A percentile compares a stretch with the other conserved stretches of the same genome.
Conservation (phyloP, 2,888 invertebrate species). For the Drosophila hawaiiensis region DNA sequence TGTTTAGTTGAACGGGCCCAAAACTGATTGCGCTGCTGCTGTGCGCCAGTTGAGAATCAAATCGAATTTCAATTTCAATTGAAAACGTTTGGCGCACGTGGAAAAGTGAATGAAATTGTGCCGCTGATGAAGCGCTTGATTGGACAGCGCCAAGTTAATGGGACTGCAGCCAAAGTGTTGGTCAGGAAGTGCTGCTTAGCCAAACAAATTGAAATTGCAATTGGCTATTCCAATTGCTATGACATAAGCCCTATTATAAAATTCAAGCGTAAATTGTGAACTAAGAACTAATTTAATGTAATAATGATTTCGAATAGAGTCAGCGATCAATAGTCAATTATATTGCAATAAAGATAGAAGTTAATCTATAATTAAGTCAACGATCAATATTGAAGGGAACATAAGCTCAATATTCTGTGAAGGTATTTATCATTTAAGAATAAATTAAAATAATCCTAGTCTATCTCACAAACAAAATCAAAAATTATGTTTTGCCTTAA, state of each 20-base stretch:
- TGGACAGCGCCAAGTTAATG: constrained; percentile 48
- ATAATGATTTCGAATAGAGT: background rate
- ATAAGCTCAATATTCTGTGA: background rate
- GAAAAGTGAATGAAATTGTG: constrained; percentile 33
- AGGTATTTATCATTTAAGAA: background rate
- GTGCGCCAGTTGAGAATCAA: constrained; percentile 40
- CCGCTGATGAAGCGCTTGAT: constrained; percentile 49
- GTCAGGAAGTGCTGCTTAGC: constrained; percentile 53
- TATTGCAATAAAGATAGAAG: background rate
- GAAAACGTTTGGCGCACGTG: constrained; percentile 27
- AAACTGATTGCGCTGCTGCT: constrained; percentile 22
- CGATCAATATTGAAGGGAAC: background rate
- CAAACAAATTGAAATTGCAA: constrained; percentile 49
- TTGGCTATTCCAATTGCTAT: constrained; percentile 28
- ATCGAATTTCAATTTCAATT: constrained; percentile 43
- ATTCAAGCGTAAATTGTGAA: constrained; percentile 11
- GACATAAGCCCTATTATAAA: constrained; percentile 44
- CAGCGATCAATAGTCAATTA: background rate
- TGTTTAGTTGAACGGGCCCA: constrained; percentile 6
- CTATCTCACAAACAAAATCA: background rate
- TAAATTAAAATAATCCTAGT: background rate
- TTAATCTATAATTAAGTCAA: background rate
- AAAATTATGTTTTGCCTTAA: background rate
- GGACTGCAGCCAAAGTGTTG: constrained; percentile 33
- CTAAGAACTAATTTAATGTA: background rate